Base-by-base conservation (phyloP, 53 echinoderm and acorn worm genomes). In the Hippasteria phrygiana region DNA sequence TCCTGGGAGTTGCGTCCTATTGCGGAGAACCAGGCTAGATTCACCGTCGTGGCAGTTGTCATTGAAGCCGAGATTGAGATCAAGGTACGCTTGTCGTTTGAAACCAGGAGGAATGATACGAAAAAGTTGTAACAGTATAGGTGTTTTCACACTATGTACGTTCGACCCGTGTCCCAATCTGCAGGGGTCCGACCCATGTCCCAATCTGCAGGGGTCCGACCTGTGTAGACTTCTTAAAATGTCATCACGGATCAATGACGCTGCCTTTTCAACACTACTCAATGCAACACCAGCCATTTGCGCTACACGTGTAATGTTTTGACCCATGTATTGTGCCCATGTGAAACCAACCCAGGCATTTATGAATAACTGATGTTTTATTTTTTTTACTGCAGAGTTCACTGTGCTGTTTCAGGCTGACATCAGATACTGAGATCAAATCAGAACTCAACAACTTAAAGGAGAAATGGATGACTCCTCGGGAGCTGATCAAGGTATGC, bases 1-100 rank as follows among this genome's bases (percentile, higher is more conserved):
- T 93, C 93, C 1, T 97, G 98, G 98, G 98, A 97, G 65, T 77
- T 97, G 24, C 88, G 83, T 43, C 95, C 98, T 17, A 56, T 94
- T 0, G 94, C 82, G 36, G 24, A 28, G 42, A 95, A 97, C 74
- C 93, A 95, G 66, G 76, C 89, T 20, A 92, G 90, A 28, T 69
- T 97, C 65, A 97, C 95, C 73, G 82, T 97, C 85, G 91, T 97
- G 22, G 94, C 98, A 27, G 95, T 94, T 22, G 91, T 95, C 26
- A 67, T 95, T 11, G 98, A 97, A 86, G 90, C 91, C 18, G 96
- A 95, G 72, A 95, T 95, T 62, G 92, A 95, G 72, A 93, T 95
- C 43, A 95, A 95, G 71, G 96, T 93, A 67, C 34, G 91, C 50
- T n/a, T 17, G 36, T 13, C 17, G 67, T 16, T 66, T 4, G 34